Conservation (phyloP, 2,888 invertebrate species). For the Oscheius sp. region DNA sequence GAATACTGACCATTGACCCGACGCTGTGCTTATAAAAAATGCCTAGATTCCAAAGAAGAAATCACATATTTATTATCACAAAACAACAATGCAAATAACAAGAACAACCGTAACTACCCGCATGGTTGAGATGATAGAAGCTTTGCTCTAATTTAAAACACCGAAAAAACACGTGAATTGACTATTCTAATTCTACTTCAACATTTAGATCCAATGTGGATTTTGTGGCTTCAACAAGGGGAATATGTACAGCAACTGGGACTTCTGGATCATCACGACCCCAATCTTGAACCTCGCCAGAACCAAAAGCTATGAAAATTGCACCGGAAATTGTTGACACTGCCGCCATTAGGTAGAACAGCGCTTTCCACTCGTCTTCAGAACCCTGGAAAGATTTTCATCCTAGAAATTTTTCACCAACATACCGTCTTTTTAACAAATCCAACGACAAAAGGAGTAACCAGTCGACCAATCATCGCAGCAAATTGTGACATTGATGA, state of each 20-base stretch:
- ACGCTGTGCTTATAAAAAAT: too few species aligned
- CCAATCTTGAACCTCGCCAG: conserved; percentile 58
- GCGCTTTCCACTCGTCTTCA: conserved; percentile 46
- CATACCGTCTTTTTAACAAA: conserved; percentile 50
- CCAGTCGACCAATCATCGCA: conserved; percentile 54
- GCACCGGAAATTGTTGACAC: conserved; percentile 47
- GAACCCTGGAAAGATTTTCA: conserved; percentile 40
- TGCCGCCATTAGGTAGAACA: conserved; percentile 45
- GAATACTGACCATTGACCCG: too few species aligned
- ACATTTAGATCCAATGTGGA: conserved; percentile 24
- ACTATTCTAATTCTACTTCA: conserved; percentile 20
- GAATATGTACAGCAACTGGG: conserved; percentile 20
- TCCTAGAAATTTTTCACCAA: not conserved
- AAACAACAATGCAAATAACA: too few species aligned
- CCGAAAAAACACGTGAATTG: not conserved
- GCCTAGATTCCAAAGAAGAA: too few species aligned
- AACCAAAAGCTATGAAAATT: conserved; percentile 52
- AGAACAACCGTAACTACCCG: too few species aligned
- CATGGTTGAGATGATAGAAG: too few species aligned
- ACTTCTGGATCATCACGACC: conserved; percentile 42
- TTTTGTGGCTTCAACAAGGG: conserved; percentile 22
- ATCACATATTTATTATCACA: too few species aligned
- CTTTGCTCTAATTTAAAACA: too few species aligned
- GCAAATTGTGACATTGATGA: conserved; percentile 61
- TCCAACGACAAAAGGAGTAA: conserved; percentile 54